Conservation (phyloP, 2,113 vertebrate species). For the Hemichromis elongatus region DNA sequence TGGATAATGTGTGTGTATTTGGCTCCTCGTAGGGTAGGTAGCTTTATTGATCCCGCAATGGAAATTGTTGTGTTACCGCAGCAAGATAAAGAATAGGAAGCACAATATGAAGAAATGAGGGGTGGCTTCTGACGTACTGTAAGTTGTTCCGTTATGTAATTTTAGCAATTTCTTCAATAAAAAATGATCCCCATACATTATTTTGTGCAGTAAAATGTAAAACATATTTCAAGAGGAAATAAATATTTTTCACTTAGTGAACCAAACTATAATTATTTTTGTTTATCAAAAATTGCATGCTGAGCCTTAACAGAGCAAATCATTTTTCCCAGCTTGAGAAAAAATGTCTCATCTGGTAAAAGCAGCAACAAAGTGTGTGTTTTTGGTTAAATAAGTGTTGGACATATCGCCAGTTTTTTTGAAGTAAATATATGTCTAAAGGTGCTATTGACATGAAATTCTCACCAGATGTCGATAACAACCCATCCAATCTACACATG, state of each 20-base stretch:
- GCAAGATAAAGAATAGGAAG: background rate
- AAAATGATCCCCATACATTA: background rate
- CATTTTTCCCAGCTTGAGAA: too few relatives aligned
- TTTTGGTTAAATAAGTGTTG: background rate
- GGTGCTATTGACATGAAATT: background rate
- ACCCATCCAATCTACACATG: background rate
- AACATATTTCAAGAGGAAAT: background rate
- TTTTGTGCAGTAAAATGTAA: background rate
- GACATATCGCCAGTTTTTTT: background rate
- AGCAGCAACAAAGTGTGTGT: background rate
- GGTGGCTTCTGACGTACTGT: background rate
- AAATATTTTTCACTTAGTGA: background rate
- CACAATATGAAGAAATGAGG: background rate
- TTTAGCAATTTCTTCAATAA: background rate
- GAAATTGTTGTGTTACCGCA: background rate
- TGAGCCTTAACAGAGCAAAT: too few relatives aligned
- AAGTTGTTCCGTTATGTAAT: background rate
- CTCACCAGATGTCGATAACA: background rate
- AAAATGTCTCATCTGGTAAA: too few relatives aligned
- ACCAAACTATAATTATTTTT: background rate
- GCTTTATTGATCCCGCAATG: background rate
- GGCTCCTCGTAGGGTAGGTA: background rate
- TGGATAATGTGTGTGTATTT: background rate
- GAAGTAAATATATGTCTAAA: background rate
- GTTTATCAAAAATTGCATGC: too few relatives aligned